phyloP scores from a whole-genome alignment of 1,140 invertebrate genomes.

The Apis dorsata region DNA sequence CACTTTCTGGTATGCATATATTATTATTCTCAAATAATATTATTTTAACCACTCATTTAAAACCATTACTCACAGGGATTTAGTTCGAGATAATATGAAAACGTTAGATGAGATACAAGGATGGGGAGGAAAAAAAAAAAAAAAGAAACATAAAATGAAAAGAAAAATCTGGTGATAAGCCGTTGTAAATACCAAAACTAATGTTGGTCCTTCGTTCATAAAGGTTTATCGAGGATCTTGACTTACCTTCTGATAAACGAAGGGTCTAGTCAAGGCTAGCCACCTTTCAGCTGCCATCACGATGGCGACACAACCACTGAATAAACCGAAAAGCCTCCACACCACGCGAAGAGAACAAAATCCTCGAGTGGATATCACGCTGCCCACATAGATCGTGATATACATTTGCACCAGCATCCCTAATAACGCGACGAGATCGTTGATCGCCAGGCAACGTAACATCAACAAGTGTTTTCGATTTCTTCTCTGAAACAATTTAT shows the following conservation, averaged over 20 bases:
- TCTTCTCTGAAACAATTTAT: constrained; percentile 80
- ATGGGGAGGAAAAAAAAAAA: background rate
- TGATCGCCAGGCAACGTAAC: constrained; percentile 88
- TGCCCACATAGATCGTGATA: constrained; percentile 80
- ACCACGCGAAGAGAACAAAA: constrained; percentile 87
- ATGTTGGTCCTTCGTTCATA: background rate
- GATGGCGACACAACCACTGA: constrained; percentile 91
- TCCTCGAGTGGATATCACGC: constrained; percentile 65
- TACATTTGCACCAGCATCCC: constrained; percentile 85
- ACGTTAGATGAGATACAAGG: no score
- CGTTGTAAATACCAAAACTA: background rate
- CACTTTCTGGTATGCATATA: background rate
- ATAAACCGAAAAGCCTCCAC: constrained; percentile 90
- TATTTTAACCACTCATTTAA: no score
- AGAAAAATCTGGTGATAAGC: background rate
- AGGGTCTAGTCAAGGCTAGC: constrained; percentile 91
- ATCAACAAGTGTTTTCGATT: constrained; percentile 90
- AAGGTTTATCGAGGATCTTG: constrained; percentile 40
- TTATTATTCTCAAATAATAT: background rate
- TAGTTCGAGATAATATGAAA: background rate
- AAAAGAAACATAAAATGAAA: background rate
- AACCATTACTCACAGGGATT: background rate
- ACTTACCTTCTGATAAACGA: constrained; percentile 91
- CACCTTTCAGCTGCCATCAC: constrained; percentile 93
- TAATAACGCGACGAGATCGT: constrained; percentile 88